These are phyloP conservation scores for Microtus ochrogaster DNA, from an alignment of 2,113 vertebrate species.

Conservation along the genomic window DNA sequence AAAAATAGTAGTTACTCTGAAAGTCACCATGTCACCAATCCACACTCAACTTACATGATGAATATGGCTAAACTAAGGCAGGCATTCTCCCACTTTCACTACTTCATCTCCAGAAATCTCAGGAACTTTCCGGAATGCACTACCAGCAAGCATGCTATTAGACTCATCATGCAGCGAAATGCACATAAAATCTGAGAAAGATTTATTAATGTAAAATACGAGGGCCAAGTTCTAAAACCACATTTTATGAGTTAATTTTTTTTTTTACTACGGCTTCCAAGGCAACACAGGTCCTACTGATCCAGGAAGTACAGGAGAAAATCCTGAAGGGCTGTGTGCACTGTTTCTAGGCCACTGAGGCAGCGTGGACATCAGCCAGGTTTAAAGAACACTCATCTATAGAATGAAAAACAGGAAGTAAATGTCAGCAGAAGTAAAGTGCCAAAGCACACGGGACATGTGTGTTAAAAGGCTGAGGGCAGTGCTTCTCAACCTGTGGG, in stretches of 20 bases:
- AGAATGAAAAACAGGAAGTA: not conserved
- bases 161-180: not conserved
- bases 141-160: not conserved
- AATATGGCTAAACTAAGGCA: not conserved
- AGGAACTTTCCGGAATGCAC: not conserved
- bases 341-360: not conserved
- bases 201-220: not conserved
- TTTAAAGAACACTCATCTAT: not conserved
- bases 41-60: not conserved
- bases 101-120: constrained; percentile 18
- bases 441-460: not conserved
- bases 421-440: not conserved
- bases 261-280: not conserved
- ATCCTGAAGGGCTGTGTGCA: not conserved
- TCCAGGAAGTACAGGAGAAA: not conserved
- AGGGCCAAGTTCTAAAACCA: not conserved
- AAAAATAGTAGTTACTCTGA: constrained; percentile 11
- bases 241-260: not conserved
- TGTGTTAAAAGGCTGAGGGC: not conserved
- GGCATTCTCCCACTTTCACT: not conserved
- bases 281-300: not conserved
- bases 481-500: not conserved
- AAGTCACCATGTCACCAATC: not conserved
- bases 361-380: not conserved
- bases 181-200: constrained; percentile 15